Base-by-base conservation (phyloP, 2,888 invertebrate genomes). In the Conchocele bisecta region DNA sequence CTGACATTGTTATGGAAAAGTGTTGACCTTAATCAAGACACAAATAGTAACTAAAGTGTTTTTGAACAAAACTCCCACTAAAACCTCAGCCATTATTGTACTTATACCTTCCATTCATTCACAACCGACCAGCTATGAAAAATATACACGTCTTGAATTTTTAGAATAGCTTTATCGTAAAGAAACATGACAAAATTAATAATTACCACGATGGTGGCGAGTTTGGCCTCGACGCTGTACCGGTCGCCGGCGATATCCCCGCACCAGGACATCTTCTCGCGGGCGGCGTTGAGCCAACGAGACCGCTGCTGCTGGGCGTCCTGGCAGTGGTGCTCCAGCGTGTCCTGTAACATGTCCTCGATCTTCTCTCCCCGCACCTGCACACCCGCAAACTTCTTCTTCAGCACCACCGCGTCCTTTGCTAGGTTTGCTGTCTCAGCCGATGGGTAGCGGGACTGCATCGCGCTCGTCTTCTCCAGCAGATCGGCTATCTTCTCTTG, bases 141-240 rank as follows among this genome's bases (percentile, higher is more conserved):
- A n/a, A n/a, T n/a, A n/a, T n/a, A n/a, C n/a, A n/a, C n/a, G n/a
- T n/a, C n/a, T n/a, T n/a, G n/a, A n/a, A n/a, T n/a, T n/a, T n/a
- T n/a, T n/a, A n/a, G n/a, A n/a, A n/a, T n/a, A n/a, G n/a, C n/a
- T n/a, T n/a, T n/a, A n/a, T n/a, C n/a, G n/a, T n/a, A n/a, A n/a
- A n/a, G n/a, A 35, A 35, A 35, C n/a, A 13, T 13, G 11, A 35
- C n/a, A 35, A 35, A 35, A 35, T 35, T 3, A 24, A 17, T n/a
- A 33, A 53, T 71, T 64, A 90, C 89, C 83, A 87, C 87, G 29
- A 91, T 83, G n/a, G 91, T 88, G 1, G 95, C 94, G 94, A 24
- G 95, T 94, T 98, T 98, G 0, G 97, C 96, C 92, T 98, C 97
- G 29, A 98, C 93, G 88, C 97, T 97, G 89, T 97, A 95, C 85